A percentile compares a stretch with the other conserved stretches of the same genome.
Conservation (phyloP, 2,888 invertebrate genomes). For the Chloromyia formosa region DNA sequence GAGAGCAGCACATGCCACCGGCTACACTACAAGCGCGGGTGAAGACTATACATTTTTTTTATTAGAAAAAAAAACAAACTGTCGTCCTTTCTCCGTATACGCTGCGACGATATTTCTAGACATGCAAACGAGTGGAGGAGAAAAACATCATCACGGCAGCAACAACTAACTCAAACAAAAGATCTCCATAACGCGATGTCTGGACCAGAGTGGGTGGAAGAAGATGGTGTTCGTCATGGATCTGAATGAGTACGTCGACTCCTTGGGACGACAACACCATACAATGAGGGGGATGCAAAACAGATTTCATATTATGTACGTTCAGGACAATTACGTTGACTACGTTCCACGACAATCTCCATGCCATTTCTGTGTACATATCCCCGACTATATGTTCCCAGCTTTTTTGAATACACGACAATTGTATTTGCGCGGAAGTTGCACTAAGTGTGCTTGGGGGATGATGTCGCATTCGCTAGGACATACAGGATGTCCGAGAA, state of each 20-base stretch:
- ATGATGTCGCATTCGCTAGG: neutral
- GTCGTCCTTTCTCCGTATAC: neutral
- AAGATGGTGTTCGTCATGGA: neutral
- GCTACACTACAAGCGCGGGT: conserved; percentile 1
- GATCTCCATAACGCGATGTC: conserved; percentile 12
- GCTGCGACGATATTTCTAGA: neutral
- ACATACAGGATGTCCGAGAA: conserved; percentile 18
- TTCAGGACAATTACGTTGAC: conserved; percentile 48
- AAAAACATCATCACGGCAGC: neutral
- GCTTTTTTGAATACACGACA: neutral
- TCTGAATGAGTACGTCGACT: neutral
- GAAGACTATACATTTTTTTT: neutral
- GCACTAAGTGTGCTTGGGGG: neutral
- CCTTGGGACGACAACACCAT: neutral
- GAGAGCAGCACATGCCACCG: conserved; percentile 7
- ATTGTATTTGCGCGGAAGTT: conserved; percentile 32
- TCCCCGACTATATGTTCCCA: too few species aligned
- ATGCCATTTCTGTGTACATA: conserved; percentile 7
- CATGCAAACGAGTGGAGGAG: neutral
- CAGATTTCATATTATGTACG: conserved; percentile 26
- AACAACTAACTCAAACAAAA: conserved; percentile 13
- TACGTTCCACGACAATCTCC: conserved; percentile 46
- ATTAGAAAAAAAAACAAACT: too few species aligned
- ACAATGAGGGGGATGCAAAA: conserved; percentile 10
- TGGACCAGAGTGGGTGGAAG: neutral